Percentiles rank a stretch among this genome's conserved stretches.
phyloP scores from a whole-genome alignment of 2,797 vertebrate genomes.

The Echeneis naucrates region DNA sequence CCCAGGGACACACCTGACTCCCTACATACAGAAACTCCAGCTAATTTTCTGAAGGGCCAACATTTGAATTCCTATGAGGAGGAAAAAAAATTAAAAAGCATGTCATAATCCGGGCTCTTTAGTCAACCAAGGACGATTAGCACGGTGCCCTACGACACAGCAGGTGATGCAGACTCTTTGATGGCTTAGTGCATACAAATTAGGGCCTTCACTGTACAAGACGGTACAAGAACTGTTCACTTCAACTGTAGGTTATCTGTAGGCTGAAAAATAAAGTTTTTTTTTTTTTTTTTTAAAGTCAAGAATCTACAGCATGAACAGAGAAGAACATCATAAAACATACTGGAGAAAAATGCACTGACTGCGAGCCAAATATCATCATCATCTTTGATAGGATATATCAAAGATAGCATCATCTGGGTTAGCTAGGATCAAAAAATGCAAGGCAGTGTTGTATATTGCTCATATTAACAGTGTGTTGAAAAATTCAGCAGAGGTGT shows the following conservation, averaged over 20 bases:
- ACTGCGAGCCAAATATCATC: conserved; percentile 15
- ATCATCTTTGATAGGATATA: conserved; percentile 2
- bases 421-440: conserved; percentile 27
- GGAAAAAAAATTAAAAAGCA: conserved; percentile 36
- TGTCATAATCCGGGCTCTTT: conserved; percentile 67
- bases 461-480: conserved; percentile 30
- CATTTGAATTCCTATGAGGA: conserved; percentile 66
- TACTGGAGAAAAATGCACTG: conserved; percentile 8
- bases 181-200: conserved; percentile 73
- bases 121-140: conserved; percentile 76
- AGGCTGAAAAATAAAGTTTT: conserved; percentile 41
- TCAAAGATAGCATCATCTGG: conserved; percentile 18
- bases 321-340: background rate
- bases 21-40: conserved; percentile 35
- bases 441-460: conserved; percentile 20
- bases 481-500: conserved; percentile 30
- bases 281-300: too few species aligned
- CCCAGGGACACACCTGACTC: conserved; percentile 35
- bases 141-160: conserved; percentile 65
- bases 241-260: conserved; percentile 71
- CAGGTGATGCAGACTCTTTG: conserved; percentile 66
- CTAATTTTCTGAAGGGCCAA: conserved; percentile 67
- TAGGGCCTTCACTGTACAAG: conserved; percentile 50
- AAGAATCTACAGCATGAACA: conserved; percentile 17
- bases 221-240: conserved; percentile 50